Percentiles rank a stretch among this genome's conserved stretches.
phyloP scores from a whole-genome alignment of 2,888 invertebrate genomes.

The Plemyria rubiginata region DNA sequence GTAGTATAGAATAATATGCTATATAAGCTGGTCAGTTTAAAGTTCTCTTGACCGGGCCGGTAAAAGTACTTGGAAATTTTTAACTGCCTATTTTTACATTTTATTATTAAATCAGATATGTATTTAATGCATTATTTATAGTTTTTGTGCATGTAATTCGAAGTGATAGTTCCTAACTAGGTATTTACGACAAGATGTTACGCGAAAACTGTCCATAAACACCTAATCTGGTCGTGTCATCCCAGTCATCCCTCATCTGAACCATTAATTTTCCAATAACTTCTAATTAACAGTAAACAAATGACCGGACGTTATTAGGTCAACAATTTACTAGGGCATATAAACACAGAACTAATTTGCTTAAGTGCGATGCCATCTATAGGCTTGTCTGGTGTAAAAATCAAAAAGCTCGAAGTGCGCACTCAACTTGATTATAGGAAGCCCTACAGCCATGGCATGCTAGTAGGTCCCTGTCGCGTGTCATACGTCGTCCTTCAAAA shows the following conservation, averaged over 20 bases:
- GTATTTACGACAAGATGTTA: too few species aligned
- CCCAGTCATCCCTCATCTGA: background rate
- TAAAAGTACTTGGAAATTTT: too few species aligned
- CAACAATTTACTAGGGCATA: slow-evolving; percentile 58
- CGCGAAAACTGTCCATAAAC: too few species aligned
- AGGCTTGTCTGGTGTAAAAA: slow-evolving; percentile 66
- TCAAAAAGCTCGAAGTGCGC: slow-evolving; percentile 71
- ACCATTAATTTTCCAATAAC: background rate
- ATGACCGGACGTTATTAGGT: slow-evolving; percentile 36
- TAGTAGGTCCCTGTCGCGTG: slow-evolving; percentile 53
- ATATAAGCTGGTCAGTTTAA: too few species aligned
- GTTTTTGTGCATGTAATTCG: too few species aligned
- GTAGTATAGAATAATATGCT: too few species aligned
- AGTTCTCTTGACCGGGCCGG: too few species aligned
- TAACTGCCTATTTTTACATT: too few species aligned
- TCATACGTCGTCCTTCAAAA: slow-evolving; percentile 55
- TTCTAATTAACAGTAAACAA: slow-evolving; percentile 7
- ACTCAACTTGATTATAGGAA: slow-evolving; percentile 84
- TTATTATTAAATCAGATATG: too few species aligned
- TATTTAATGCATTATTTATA: too few species aligned
- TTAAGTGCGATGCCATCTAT: slow-evolving; percentile 65
- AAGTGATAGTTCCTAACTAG: too few species aligned
- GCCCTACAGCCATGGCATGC: slow-evolving; percentile 58
- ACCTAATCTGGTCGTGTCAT: too few species aligned
- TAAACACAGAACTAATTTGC: slow-evolving; percentile 37